Percentiles rank a stretch among this genome's conserved stretches.
These are phyloP conservation scores for Procambarus clarkii DNA, from an alignment of 1,140 invertebrate genomes.

Conservation along the genomic window DNA sequence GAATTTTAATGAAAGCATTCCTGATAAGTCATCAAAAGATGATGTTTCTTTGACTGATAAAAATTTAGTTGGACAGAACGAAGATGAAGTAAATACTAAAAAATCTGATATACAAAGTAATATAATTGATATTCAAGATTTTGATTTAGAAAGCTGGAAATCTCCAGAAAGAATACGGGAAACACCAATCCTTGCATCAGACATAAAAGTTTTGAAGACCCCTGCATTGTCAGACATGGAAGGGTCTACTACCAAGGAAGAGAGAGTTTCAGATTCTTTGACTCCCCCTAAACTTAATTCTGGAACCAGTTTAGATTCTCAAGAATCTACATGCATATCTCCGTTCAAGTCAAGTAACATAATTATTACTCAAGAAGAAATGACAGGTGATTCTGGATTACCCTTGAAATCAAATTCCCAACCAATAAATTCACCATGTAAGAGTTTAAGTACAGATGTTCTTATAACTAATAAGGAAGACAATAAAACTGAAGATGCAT, in stretches of 20 bases:
- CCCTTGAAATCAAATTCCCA: not conserved
- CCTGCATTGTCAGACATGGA: not conserved
- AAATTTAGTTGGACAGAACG: not conserved
- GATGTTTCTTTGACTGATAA: not conserved
- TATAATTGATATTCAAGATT: not conserved
- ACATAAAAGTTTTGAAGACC: not conserved
- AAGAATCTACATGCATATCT: not conserved
- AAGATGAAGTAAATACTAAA: not conserved
- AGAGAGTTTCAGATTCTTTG: not conserved
- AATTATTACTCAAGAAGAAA: not conserved
- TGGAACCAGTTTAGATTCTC: constrained; percentile 7
- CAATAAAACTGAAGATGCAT: not conserved
- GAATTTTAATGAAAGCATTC: not conserved
- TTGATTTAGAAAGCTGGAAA: not conserved
- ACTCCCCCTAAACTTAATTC: not conserved
- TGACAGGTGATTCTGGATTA: not conserved
- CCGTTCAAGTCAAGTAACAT: not conserved
- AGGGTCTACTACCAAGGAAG: not conserved
- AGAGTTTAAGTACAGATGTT: not conserved
- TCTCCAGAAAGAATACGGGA: not conserved
- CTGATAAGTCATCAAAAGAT: not conserved
- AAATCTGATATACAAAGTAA: not conserved
- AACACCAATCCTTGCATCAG: not conserved
- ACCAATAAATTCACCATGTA: not conserved
- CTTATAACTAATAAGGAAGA: not conserved